These are phyloP conservation scores for Panurus biarmicus DNA, from an alignment of 2,113 vertebrate species.

Conservation along the genomic window DNA sequence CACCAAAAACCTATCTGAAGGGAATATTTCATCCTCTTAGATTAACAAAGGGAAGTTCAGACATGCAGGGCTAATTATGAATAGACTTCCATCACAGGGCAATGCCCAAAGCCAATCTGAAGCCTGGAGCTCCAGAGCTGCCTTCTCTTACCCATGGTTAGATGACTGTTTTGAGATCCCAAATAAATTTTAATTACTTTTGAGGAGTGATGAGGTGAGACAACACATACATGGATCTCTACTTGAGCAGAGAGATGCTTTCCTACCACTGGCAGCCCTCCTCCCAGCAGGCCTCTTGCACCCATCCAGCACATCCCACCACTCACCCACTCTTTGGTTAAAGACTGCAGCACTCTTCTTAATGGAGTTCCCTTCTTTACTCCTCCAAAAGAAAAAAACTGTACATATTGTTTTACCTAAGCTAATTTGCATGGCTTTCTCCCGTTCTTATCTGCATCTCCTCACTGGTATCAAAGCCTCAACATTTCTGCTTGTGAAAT, in stretches of 20 bases:
- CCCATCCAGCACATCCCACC: not conserved
- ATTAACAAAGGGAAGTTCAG: not conserved
- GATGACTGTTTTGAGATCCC: not conserved
- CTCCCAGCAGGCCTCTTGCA: not conserved
- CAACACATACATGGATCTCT: not conserved
- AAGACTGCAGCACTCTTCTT: not conserved
- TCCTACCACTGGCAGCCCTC: not conserved
- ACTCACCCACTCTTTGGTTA: not conserved
- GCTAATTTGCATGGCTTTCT: conserved; percentile 9
- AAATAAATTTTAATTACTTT: not conserved
- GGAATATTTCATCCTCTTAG: not conserved
- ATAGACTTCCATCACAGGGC: not conserved
- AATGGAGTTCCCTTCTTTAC: not conserved
- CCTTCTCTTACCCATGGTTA: not conserved
- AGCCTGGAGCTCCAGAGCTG: not conserved
- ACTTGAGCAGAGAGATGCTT: not conserved
- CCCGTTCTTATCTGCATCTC: conserved; percentile 6
- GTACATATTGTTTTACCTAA: not conserved
- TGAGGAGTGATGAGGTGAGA: not conserved
- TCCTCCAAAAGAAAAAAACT: not conserved
- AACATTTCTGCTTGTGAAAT: conserved; percentile 23
- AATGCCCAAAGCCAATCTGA: not conserved
- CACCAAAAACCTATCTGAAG: not conserved
- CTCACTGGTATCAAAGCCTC: conserved; percentile 9
- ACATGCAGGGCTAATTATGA: not conserved